phyloP scores from a whole-genome alignment of 2,888 invertebrate species.

The Stratiomys singularior region DNA sequence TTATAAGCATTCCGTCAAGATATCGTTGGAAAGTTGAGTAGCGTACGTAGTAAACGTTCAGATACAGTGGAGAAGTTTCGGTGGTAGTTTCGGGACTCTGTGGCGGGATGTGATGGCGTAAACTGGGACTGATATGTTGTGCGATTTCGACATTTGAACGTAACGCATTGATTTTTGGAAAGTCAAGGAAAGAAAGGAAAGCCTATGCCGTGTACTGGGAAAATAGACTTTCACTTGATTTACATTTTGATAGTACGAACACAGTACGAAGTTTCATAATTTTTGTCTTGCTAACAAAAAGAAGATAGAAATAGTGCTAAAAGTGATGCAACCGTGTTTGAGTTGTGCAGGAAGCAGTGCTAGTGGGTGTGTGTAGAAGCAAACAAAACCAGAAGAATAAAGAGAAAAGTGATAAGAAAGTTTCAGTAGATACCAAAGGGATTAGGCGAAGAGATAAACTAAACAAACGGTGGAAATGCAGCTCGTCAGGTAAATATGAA shows the following conservation, averaged over 20 bases:
- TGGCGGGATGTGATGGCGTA: no score
- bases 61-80: conserved; percentile 9
- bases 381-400: background rate
- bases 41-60: background rate
- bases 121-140: no score
- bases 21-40: background rate
- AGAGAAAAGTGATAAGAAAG: background rate
- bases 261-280: background rate
- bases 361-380: conserved; percentile 10
- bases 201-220: no score
- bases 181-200: background rate
- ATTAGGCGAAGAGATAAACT: background rate
- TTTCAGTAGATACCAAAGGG: background rate
- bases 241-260: background rate
- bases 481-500: conserved; percentile 27
- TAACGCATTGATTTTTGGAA: background rate
- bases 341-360: conserved; percentile 17
- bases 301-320: background rate
- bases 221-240: background rate
- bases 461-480: conserved; percentile 10
- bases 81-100: background rate
- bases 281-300: conserved; percentile 14
- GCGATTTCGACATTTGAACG: no score
- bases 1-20: background rate
- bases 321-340: conserved; percentile 14